A percentile compares a stretch with the other conserved stretches of the same genome.
These are phyloP conservation scores for Spea multiplicata DNA, from an alignment of 2,113 vertebrate species.

Conservation along the genomic window DNA sequence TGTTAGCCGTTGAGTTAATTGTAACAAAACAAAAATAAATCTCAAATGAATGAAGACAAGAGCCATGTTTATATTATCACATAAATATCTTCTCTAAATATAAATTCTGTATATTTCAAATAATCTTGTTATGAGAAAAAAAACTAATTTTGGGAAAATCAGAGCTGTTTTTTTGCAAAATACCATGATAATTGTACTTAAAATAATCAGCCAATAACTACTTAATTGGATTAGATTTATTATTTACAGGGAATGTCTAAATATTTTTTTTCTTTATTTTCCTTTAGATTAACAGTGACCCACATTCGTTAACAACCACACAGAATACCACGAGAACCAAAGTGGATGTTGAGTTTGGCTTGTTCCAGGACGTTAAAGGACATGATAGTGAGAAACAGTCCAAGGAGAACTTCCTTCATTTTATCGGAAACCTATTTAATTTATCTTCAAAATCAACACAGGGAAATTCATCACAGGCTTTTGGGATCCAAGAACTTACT, in stretches of 20 bases:
- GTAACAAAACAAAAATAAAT: too few relatives aligned
- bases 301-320: slow-evolving; percentile 51
- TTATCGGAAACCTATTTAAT: slow-evolving; percentile 74
- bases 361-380: slow-evolving; percentile 54
- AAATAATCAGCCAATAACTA: too few relatives aligned
- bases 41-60: too few relatives aligned
- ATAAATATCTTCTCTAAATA: too few relatives aligned
- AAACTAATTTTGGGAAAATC: too few relatives aligned
- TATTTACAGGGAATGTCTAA: background rate
- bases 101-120: too few relatives aligned
- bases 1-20: too few relatives aligned
- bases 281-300: background rate
- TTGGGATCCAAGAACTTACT: slow-evolving; percentile 55
- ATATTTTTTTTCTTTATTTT: background rate
- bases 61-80: too few relatives aligned
- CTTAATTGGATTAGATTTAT: too few relatives aligned
- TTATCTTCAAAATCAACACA: slow-evolving; percentile 66
- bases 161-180: too few relatives aligned
- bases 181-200: too few relatives aligned
- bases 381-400: slow-evolving; percentile 61
- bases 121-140: too few relatives aligned
- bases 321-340: slow-evolving; percentile 58
- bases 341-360: slow-evolving; percentile 64
- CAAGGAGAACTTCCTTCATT: slow-evolving; percentile 73
- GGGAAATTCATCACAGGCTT: slow-evolving; percentile 58